These are phyloP conservation scores for Scaptodrosophila lebanonensis DNA, from an alignment of 1,140 invertebrate genomes.

Conservation along the genomic window DNA sequence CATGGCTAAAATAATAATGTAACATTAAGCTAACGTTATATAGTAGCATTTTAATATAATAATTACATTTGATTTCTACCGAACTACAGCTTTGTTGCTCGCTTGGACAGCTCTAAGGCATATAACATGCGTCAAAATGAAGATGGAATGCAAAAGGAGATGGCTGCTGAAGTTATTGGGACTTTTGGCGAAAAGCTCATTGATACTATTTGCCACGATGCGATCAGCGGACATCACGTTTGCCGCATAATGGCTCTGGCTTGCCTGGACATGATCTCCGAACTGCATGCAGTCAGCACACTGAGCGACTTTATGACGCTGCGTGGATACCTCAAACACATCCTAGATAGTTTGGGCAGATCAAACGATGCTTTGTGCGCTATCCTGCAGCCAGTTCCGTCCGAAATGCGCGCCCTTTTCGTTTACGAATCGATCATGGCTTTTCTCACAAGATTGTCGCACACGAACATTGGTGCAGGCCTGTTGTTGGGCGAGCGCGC, in stretches of 20 bases:
- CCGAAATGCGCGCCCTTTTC: constrained; percentile 87
- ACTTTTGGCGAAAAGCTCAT: constrained; percentile 89
- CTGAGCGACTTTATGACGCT: constrained; percentile 87
- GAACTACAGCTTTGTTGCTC: constrained; percentile 78
- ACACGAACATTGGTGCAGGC: constrained; percentile 85
- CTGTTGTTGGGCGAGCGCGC: constrained; percentile 86
- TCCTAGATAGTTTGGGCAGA: constrained; percentile 87
- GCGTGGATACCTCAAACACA: constrained; percentile 89
- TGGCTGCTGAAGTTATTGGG: constrained; percentile 80
- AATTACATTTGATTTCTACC: neutral
- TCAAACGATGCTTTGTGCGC: constrained; percentile 85
- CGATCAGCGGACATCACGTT: constrained; percentile 91
- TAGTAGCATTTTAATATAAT: no score
- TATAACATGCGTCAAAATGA: constrained; percentile 28
- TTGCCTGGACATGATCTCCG: constrained; percentile 87
- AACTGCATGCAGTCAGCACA: constrained; percentile 83
- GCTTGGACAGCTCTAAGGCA: constrained; percentile 79
- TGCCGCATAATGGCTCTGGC: constrained; percentile 92
- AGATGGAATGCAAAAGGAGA: constrained; percentile 28
- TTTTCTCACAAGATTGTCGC: constrained; percentile 86
- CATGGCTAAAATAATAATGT: no score
- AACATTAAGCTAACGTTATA: no score
- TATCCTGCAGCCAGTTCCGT: constrained; percentile 83
- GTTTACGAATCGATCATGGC: constrained; percentile 93
- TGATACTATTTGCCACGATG: constrained; percentile 90